These are phyloP conservation scores for Platycnemis pennipes DNA, from an alignment of 2,888 invertebrate species.

Conservation along the genomic window DNA sequence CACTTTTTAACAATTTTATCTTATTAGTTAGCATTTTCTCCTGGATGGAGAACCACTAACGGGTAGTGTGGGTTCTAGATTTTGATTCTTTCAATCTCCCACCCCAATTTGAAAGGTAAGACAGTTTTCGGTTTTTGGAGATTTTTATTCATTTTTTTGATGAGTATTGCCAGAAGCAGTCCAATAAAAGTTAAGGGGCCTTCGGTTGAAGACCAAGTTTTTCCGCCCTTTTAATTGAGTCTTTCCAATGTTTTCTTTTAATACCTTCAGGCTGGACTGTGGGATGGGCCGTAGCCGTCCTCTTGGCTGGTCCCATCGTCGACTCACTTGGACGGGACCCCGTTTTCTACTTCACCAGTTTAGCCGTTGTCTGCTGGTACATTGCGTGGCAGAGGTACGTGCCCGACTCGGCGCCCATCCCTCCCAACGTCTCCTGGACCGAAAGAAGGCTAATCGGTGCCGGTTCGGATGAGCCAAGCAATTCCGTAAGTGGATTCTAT, in stretches of 20 bases:
- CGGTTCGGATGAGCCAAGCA: constrained; percentile 68
- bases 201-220: too few relatives aligned
- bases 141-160: too few relatives aligned
- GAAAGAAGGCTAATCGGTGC: constrained; percentile 71
- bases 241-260: constrained; percentile 71
- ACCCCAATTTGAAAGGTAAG: too few relatives aligned
- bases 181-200: too few relatives aligned
- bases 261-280: constrained; percentile 80
- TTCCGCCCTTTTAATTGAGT: too few relatives aligned
- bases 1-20: too few relatives aligned
- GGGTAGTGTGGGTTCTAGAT: too few relatives aligned
- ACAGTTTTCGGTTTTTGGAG: too few relatives aligned
- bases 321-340: constrained; percentile 81
- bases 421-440: constrained; percentile 41
- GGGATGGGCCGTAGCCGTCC: constrained; percentile 81
- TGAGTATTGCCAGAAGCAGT: too few relatives aligned
- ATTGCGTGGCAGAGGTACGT: constrained; percentile 82
- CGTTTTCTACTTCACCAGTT: constrained; percentile 80
- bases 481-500: constrained; percentile 42
- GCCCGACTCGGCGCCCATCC: constrained; percentile 79
- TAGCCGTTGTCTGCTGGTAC: constrained; percentile 81
- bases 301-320: constrained; percentile 81
- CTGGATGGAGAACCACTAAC: too few relatives aligned
- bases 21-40: too few relatives aligned
- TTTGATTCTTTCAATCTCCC: too few relatives aligned